A percentile compares a stretch with the other conserved stretches of the same genome.
Conservation (phyloP, 2,113 vertebrate species). For the Mohoua ochrocephala region DNA sequence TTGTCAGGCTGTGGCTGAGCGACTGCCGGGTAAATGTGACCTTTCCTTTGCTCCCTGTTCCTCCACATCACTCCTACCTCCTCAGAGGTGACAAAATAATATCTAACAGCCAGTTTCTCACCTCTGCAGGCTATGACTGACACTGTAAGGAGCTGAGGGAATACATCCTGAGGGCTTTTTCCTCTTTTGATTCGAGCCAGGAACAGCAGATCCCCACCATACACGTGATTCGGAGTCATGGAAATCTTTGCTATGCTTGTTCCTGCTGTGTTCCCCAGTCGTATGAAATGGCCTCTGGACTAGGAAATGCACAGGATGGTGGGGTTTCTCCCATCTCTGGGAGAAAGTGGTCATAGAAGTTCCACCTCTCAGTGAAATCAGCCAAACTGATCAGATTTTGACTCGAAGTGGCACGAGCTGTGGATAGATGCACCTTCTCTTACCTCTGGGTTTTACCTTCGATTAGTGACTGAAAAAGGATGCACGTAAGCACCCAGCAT, state of each 20-base stretch:
- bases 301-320: not conserved
- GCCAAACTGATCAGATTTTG: not conserved
- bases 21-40: not conserved
- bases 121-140: constrained; percentile 21
- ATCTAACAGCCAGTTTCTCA: constrained; percentile 12
- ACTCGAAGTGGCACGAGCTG: not conserved
- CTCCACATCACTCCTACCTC: not conserved
- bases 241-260: not conserved
- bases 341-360: not conserved
- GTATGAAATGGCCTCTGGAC: not conserved
- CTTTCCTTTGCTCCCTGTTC: not conserved
- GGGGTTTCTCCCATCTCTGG: not conserved
- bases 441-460: not conserved
- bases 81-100: not conserved
- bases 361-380: not conserved
- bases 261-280: not conserved
- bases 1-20: not conserved
- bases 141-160: not conserved
- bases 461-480: not conserved
- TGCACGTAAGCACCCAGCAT: not conserved
- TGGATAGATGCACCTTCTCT: not conserved
- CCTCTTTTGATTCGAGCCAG: not conserved
- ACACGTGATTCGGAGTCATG: rapidly evolving
- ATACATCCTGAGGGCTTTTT: not conserved
- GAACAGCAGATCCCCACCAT: not conserved